phyloP scores from a whole-genome alignment of 2,888 invertebrate species.

The Scaptomyza caliginosa region DNA sequence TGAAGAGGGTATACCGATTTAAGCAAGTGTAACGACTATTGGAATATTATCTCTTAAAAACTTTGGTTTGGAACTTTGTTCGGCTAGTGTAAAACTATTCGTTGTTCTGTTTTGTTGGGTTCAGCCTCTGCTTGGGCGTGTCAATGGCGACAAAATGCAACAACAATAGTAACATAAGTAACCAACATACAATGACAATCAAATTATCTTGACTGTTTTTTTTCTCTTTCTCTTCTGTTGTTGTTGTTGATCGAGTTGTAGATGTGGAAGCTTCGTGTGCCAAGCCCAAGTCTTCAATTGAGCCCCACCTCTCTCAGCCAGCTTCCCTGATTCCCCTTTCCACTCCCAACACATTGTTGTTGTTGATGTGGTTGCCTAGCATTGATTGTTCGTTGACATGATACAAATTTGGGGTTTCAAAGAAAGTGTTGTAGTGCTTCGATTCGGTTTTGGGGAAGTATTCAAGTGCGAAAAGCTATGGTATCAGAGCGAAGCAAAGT shows the following conservation, averaged over 20 bases:
- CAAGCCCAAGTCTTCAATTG: constrained; percentile 24
- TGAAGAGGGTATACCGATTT: background rate
- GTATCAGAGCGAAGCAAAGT: background rate
- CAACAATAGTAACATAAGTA: constrained; percentile 4
- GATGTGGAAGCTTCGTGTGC: constrained; percentile 22
- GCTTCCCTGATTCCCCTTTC: background rate
- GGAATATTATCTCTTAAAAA: background rate
- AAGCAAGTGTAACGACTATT: background rate
- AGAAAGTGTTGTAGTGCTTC: constrained; percentile 34
- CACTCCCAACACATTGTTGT: background rate
- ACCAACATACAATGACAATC: constrained; percentile 53
- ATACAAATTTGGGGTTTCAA: constrained; percentile 28
- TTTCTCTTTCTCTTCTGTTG: background rate
- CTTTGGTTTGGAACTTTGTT: too few species aligned
- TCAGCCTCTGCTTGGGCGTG: constrained; percentile 33
- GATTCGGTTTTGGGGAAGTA: background rate
- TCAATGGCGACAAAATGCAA: constrained; percentile 18
- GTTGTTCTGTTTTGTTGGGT: constrained; percentile 6
- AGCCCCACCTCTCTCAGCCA: background rate
- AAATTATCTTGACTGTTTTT: constrained; percentile 41
- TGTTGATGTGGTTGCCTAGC: constrained; percentile 23
- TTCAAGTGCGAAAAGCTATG: background rate
- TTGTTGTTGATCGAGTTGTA: constrained; percentile 8
- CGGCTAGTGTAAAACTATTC: background rate
- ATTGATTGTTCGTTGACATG: constrained; percentile 48